These are phyloP conservation scores for Pangasius larnaudii DNA, from an alignment of 2,797 vertebrate genomes.

Conservation along the genomic window DNA sequence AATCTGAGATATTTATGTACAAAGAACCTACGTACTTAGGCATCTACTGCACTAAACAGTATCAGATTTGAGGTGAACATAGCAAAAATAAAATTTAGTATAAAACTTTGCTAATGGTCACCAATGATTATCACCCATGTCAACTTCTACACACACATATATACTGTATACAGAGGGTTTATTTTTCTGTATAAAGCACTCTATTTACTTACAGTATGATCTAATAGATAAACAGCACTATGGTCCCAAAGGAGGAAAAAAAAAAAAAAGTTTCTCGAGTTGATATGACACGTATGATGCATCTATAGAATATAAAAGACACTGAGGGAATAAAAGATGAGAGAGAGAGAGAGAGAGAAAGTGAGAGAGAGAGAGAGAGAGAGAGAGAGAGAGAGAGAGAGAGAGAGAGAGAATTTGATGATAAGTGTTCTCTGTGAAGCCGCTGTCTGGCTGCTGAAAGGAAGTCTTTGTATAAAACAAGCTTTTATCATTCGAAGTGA, in stretches of 20 bases:
- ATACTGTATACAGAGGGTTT: not conserved
- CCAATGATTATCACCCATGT: not conserved
- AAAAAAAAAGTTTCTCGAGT: slow-evolving; percentile 12
- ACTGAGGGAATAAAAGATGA: slow-evolving; percentile 41
- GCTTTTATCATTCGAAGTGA: slow-evolving; percentile 58
- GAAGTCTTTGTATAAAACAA: slow-evolving; percentile 60
- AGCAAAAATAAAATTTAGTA: not conserved
- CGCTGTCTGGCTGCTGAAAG: slow-evolving; percentile 58
- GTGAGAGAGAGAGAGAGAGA: slow-evolving; percentile 25
- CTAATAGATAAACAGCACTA: slow-evolving; percentile 10
- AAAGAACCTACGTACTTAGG: not conserved
- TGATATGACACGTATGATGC: slow-evolving; percentile 43
- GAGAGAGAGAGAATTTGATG: slow-evolving; percentile 44
- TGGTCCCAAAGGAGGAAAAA: not conserved
- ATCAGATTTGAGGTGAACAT: not conserved
- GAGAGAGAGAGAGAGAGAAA: slow-evolving; percentile 40
- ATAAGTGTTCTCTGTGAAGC: slow-evolving; percentile 59
- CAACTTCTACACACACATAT: not conserved
- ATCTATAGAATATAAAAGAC: slow-evolving; percentile 41
- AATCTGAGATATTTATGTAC: not conserved
- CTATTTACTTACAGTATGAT: not conserved
- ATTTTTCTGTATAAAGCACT: not conserved
- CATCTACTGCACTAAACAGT: not conserved
- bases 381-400: slow-evolving; percentile 41
- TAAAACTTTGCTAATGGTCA: not conserved